Conservation (phyloP, 2,797 vertebrate genomes). For the Myiotriccus ornatus region DNA sequence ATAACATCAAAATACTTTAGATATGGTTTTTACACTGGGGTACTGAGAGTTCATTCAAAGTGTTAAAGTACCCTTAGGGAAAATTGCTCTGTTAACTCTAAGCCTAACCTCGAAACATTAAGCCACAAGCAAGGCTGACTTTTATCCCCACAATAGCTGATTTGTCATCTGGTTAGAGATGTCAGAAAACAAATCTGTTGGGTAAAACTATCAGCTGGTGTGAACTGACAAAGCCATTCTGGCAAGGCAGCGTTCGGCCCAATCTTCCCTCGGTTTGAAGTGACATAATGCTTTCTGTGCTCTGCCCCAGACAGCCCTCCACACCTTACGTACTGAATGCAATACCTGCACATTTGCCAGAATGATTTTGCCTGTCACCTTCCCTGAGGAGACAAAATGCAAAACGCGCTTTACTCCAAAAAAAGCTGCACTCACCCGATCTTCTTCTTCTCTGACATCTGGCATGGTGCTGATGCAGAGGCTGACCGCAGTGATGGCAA, state of each 20-base stretch:
- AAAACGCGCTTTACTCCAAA: neutral
- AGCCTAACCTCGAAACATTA: neutral
- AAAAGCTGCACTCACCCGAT: slow-evolving; percentile 83
- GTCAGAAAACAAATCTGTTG: neutral
- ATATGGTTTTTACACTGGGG: neutral
- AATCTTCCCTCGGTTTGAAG: neutral
- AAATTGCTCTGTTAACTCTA: neutral
- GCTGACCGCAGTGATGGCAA: slow-evolving; percentile 92
- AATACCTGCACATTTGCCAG: neutral
- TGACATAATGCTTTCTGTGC: neutral
- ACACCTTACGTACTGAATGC: neutral
- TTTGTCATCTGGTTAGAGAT: neutral
- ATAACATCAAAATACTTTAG: neutral
- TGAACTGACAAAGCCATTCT: neutral
- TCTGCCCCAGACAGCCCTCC: neutral
- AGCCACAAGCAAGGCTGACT: neutral
- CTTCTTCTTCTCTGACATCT: slow-evolving; percentile 92
- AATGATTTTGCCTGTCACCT: neutral
- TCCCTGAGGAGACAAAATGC: neutral
- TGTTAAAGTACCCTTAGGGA: neutral
- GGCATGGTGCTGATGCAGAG: slow-evolving; percentile 98
- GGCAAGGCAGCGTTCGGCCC: neutral
- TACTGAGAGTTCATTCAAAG: neutral
- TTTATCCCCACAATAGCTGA: neutral
- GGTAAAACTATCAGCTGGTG: neutral